Evolutionary conservation across 2,797 vertebrate genomes (phyloP), one percentile per base, ranked within the genome.

Genomic region (Sorex maritimensis): DNA sequence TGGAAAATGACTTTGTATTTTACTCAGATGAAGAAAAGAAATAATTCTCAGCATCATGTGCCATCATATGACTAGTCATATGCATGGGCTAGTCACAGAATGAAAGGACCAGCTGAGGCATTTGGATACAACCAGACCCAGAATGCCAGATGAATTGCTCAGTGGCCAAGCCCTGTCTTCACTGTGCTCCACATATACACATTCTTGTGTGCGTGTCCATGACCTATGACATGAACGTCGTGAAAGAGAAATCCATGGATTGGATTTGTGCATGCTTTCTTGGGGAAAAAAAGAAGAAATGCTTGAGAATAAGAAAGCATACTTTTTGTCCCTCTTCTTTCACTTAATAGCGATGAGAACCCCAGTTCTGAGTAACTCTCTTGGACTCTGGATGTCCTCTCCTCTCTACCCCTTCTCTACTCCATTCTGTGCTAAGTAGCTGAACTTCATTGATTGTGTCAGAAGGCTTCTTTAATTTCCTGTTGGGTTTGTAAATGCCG

Each of bases 1-100:
- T 28, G 24, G n/a, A 87, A 93, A 94, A 68, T 26, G 67, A 58
- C 7, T 81, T 91, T 90, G 46, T n/a, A 12, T 74, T 94, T 88
- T 89, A 68, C 2, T 10, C 4, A 34, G 24, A 17, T 44, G 52
- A 92, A 81, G n/a, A 41, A 65, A 81, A 41, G 30, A 46, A 87
- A 55, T 1, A 11, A 13, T 72, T 28, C 38, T 12, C 38, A 34
- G 28, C n/a, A 55, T 86, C 38, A 84, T 10, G 4, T 30, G 23
- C 63, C 15, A 77, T 12, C 9, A 55, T 11, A 44, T 44, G 41
- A 5, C 13, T 55, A 10, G 13, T 12, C 9, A 55, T 11, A 44
- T 44, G 41, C 41, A 17, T 55, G 52, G 13, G 58, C n/a, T 26
- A 58, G 23, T 79, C 46, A 52, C 5, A 81, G 63, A 81, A 46